Base-by-base conservation (phyloP, 2,888 invertebrate genomes). In the Plusia festucae region DNA sequence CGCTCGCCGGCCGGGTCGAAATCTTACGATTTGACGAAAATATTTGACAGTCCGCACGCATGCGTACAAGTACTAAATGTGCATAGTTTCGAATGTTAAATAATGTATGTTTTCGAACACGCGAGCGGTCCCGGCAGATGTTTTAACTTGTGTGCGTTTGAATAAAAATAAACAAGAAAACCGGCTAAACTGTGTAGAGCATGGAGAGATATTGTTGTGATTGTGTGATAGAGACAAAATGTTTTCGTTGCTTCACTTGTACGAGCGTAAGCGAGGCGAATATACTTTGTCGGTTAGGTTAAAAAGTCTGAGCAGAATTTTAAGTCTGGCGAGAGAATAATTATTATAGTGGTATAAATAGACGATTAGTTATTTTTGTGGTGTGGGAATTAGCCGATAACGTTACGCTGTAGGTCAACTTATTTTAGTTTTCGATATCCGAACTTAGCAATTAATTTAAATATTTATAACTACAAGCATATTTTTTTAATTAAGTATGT, bases 161-260 rank as follows among this genome's bases (percentile, higher is more conserved):
- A 68, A 73, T 66, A 74, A 83, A 84, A 83, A 83, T 81, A 83
- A 83, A 84, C 80, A 75, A 73, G 82, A 76, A 77, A 73, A 73
- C 76, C 78, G 74, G 73, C 76, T 71, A 75, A 81, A 75, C 30
- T 64, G 66, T 46, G 56, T 68, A 53, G 54, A 53, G 5, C 20
- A 40, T 40, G 16, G 18, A 15, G 34, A 62, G 32, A 65, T 66
- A 81, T 65, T 61, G 66, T 61, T 60, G 53, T 66, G 69, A 63
- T 68, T 65, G 40, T 55, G 49, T n/a, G 52, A 74, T 58, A 52
- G 68, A 49, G 70, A 71, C 9, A 20, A 32, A 53, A 30, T 11
- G n/a, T 52, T 40, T 54, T 44, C 32, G 18, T 2, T 16, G n/a
- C 27, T n/a, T 7, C 9, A 15, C 11, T 40, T 34, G 7, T n/a